Evolutionary conservation across 2,113 vertebrate genomes (phyloP), one percentile per base, ranked within the genome.

Genomic region (Ibidorhyncha struthersii): DNA sequence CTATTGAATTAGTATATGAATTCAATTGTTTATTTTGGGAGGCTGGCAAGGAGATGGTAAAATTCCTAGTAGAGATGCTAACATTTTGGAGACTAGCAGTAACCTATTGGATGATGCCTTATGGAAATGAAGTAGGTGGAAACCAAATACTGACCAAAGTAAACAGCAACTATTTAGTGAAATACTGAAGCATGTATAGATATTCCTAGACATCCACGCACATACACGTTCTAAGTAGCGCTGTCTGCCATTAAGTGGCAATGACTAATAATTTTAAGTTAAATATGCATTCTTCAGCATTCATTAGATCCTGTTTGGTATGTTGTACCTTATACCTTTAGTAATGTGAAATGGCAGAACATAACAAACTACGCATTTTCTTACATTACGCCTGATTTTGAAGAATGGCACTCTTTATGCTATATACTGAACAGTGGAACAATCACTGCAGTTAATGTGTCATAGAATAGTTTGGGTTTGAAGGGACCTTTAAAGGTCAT

Each of bases 1-100:
- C 74, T 90, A 78, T 40, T 72, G 61, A 96, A 95, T 81, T 71
- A 79, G 9, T 86, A 3, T 45, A 74, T 25, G 36, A 80, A 84
- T 90, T 86, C 38, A n/a, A 58, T 76, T 88, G 50, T 84, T 95
- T 96, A 72, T 62, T 96, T 71, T 79, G 34, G 45, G 30, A 89
- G 19, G n/a, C 19, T 93, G 77, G 84, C 59, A 92, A 83, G 76
- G 77, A 89, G 40, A 65, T 4, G 29, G 50, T 78, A 82, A 73
- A 50, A 65, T 65, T 89, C 25, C 66, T 82, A 43, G 72, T 25
- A 85, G 45, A 95, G 56, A 71, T 58, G 34, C 34, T 47, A 80
- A 63, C 17, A 59, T 72, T 79, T 50, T 55, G 69, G 40, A 92
- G 17, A 71, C 8, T 30, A 89, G 27, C 30, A 56, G 32, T 23